Evolutionary conservation across 1,140 invertebrate species (phyloP).

Genomic region (Brachionus plicatilis): DNA sequence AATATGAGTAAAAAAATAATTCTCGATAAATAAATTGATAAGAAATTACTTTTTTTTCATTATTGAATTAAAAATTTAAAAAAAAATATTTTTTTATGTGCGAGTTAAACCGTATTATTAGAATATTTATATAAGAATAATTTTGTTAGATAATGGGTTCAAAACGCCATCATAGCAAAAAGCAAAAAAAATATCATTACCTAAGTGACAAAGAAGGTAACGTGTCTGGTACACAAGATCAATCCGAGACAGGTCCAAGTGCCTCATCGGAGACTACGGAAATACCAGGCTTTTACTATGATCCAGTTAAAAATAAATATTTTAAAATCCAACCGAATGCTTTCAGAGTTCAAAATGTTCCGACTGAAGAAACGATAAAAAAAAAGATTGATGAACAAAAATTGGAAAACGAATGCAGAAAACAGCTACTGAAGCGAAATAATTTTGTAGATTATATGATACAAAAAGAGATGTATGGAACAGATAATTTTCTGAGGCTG

Average conservation of each 20-base stretch:
- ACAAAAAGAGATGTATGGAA: background rate
- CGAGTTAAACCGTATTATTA: conserved; percentile 20
- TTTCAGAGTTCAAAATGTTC: background rate
- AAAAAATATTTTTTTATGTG: background rate
- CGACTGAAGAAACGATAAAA: background rate
- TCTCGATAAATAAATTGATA: no score
- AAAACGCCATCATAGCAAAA: background rate
- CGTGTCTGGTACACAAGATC: background rate
- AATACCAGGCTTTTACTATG: conserved; percentile 31
- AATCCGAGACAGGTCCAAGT: background rate
- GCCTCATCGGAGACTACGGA: background rate
- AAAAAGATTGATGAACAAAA: background rate
- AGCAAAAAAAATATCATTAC: background rate
- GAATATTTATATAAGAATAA: background rate
- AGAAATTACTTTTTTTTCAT: background rate
- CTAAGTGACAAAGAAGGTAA: background rate
- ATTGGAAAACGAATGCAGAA: background rate
- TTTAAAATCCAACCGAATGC: conserved; percentile 30
- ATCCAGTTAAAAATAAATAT: conserved; percentile 29
- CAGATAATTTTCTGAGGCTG: background rate
- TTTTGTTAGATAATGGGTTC: background rate
- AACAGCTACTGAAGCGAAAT: background rate
- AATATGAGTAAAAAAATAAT: no score
- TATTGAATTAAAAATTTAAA: background rate
- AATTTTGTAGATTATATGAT: background rate